Conservation (phyloP, 2,113 vertebrate genomes). For the Cettia cetti region DNA sequence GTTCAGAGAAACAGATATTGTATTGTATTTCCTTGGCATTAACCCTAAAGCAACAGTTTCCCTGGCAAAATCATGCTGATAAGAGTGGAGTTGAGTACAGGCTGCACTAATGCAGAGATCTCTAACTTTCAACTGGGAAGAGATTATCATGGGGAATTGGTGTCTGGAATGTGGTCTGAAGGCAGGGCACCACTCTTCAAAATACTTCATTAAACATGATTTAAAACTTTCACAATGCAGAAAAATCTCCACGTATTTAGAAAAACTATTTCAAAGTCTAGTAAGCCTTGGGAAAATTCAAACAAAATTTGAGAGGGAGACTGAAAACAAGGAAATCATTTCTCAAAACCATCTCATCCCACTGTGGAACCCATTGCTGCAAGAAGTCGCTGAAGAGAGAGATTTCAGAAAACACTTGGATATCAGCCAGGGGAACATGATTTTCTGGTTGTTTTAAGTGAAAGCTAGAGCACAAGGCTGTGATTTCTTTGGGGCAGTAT, state of each 20-base stretch:
- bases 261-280: neutral
- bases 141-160: neutral
- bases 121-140: neutral
- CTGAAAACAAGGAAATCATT: neutral
- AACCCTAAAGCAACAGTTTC: neutral
- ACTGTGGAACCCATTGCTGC: neutral
- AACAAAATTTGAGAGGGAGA: neutral
- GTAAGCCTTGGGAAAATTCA: neutral
- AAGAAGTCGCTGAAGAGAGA: fast-evolving
- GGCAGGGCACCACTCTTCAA: neutral
- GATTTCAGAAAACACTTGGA: neutral
- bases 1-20: neutral
- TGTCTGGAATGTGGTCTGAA: neutral
- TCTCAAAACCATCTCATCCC: neutral
- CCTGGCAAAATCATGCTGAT: neutral
- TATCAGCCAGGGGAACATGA: too few species aligned
- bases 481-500: neutral
- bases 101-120: neutral
- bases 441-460: neutral
- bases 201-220: neutral
- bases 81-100: neutral
- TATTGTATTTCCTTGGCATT: constrained; percentile 14
- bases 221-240: neutral
- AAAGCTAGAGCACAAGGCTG: neutral
- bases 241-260: neutral